Evolutionary conservation across 2,113 vertebrate genomes (phyloP), one percentile per base, ranked within the genome.

Genomic region (Grammomys surdaster): DNA sequence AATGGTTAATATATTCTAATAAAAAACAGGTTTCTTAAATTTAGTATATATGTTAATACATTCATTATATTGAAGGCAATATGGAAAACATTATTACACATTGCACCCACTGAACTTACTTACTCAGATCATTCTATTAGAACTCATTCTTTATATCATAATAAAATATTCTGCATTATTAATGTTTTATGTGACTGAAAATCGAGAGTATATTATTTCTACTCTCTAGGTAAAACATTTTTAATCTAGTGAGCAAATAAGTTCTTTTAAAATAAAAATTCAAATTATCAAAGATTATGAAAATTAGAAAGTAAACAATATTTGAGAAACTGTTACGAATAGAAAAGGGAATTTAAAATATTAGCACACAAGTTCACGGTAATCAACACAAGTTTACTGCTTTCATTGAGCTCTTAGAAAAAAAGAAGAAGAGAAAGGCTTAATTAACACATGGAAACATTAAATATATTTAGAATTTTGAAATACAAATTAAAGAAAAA

Each of bases 221-320:
- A 9, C 69, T 72, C 5, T 85, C 12, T 85, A 73, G 19, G 51
- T 28, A 7, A 73, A 36, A 60, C 10, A 73, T 17, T 85, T 54
- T 1, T 40, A 89, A 84, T 28, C 5, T 43, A 33, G 65, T 43
- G 3, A 43, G 5, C 22, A 87, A 90, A 46, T 60, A 56, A n/a
- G 80, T 69, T 65, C 88, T 36, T 78, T 54, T 46, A 46, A 36
- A 2, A 33, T 75, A 16, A 73, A 60, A 86, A 48, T 72, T 91
- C 20, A 88, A 8, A 69, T 73, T 33, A 3, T 40, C 13, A 67
- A 54, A 54, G 12, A 28, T 77, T 40, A 54, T 65, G 58, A 75
- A 97, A 51, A 90, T n/a, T 19, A 60, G 67, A 86, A 91, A 17
- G 22, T 5, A 91, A 91, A 91, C 5, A 48, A 91, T 77, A 72